phyloP scores from a whole-genome alignment of 2,113 vertebrate genomes.

The Hydrochoerus hydrochaeris region DNA sequence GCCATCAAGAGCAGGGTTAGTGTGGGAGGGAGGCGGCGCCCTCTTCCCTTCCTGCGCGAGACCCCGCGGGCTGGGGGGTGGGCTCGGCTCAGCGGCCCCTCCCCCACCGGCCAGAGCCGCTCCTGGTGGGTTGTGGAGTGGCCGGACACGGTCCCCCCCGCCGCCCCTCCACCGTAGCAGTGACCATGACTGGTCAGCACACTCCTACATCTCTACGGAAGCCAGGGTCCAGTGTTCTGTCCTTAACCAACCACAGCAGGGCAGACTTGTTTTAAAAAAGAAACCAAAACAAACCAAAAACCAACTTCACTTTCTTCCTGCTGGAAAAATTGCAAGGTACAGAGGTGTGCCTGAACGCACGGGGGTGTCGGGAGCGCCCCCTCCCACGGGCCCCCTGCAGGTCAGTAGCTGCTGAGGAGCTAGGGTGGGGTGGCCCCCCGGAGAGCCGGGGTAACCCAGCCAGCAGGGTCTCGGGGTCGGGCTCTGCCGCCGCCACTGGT shows the following conservation, averaged over 20 bases:
- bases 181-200: background rate
- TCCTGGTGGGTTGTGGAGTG: background rate
- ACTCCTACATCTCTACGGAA: background rate
- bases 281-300: background rate
- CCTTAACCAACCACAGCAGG: slow-evolving; percentile 59
- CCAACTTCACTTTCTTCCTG: slow-evolving; percentile 57
- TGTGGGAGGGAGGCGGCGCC: slow-evolving; percentile 39
- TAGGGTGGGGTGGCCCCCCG: background rate
- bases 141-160: background rate
- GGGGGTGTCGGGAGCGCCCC: background rate
- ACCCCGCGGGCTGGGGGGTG: slow-evolving; percentile 74
- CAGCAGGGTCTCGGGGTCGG: slow-evolving; percentile 78
- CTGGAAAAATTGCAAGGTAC: slow-evolving; percentile 60
- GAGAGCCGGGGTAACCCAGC: slow-evolving; percentile 56
- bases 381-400: background rate
- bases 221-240: slow-evolving; percentile 11
- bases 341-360: background rate
- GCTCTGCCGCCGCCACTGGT: slow-evolving; percentile 78
- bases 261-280: background rate
- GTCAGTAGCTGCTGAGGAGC: background rate
- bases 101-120: slow-evolving; percentile 7
- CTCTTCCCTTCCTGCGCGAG: slow-evolving; percentile 72
- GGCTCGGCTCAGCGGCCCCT: background rate
- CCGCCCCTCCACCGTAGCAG: background rate
- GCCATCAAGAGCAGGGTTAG: slow-evolving; percentile 80